These are phyloP conservation scores for Meandrina meandrites DNA, from an alignment of 92 coral and sea anemone species.

Conservation along the genomic window DNA sequence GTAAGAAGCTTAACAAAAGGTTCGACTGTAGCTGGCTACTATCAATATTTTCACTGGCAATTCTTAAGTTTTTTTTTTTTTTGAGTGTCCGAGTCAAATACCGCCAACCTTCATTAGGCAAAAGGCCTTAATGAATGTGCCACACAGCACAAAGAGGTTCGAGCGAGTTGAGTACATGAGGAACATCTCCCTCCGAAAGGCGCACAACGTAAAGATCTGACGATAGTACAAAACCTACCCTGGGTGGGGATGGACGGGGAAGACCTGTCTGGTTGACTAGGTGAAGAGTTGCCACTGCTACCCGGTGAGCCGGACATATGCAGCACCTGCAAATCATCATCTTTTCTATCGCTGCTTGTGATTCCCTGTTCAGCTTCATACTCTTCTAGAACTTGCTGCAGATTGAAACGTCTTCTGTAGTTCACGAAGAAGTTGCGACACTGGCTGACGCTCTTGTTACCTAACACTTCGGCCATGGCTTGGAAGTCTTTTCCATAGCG, in stretches of 20 bases:
- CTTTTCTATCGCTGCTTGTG: conserved; percentile 92
- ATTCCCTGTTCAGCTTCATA: conserved; percentile 99
- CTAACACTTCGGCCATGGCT: conserved; percentile 99
- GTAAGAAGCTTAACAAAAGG: no score
- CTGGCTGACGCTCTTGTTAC: conserved; percentile 96
- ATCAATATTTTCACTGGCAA: no score
- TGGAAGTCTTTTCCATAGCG: conserved; percentile 98
- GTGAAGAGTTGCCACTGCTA: conserved; percentile 74
- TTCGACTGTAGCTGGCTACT: no score
- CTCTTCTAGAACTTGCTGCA: conserved; percentile 92
- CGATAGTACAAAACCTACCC: conserved; percentile 43
- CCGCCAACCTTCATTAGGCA: no score
- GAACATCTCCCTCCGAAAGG: no score
- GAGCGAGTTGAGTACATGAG: no score
- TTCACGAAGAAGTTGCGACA: conserved; percentile 98
- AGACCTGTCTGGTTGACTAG: conserved; percentile 63
- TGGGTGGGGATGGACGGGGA: conserved; percentile 74
- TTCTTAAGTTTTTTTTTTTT: no score
- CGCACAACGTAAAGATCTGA: neutral
- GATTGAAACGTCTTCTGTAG: conserved; percentile 89
- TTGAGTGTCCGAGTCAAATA: no score
- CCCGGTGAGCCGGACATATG: conserved; percentile 79
- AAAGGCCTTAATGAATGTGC: no score
- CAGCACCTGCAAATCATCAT: conserved; percentile 75
- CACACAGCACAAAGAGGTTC: no score